Conservation (phyloP, 2,888 invertebrate genomes). For the Noctua comes region DNA sequence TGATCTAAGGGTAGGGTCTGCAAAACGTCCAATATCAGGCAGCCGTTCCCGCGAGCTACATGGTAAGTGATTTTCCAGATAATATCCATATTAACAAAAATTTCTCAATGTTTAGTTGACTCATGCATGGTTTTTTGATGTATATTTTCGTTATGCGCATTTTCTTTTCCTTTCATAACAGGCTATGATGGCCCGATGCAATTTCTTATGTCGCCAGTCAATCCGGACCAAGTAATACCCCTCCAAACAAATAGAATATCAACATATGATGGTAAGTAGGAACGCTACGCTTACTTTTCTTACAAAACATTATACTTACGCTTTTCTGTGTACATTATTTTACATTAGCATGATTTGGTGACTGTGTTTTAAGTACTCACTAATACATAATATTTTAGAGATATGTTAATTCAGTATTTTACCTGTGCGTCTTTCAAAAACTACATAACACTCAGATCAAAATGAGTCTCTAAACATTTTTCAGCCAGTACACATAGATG, state of each 20-base stretch:
- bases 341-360: conserved; percentile 58
- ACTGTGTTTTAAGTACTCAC: conserved; percentile 43
- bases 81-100: conserved; percentile 27
- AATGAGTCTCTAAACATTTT: background rate
- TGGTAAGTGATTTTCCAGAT: conserved; percentile 84
- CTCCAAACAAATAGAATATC: conserved; percentile 89
- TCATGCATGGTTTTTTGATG: conserved; percentile 76
- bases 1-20: conserved; percentile 93
- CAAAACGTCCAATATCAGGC: conserved; percentile 93
- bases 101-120: conserved; percentile 68
- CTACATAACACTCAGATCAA: too few relatives aligned
- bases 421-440: background rate
- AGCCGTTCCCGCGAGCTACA: conserved; percentile 92
- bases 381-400: conserved; percentile 22
- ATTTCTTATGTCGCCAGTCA: conserved; percentile 95
- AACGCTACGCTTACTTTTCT: conserved; percentile 54
- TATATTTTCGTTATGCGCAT: conserved; percentile 81
- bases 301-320: conserved; percentile 50
- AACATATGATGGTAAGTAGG: conserved; percentile 88
- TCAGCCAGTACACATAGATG: background rate
- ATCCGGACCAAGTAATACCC: conserved; percentile 94
- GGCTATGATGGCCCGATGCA: conserved; percentile 97
- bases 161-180: conserved; percentile 83
- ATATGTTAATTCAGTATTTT: conserved; percentile 4
- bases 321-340: conserved; percentile 58